Evolutionary conservation across 2,113 vertebrate genomes (phyloP).

Genomic region (Mobula birostris): DNA sequence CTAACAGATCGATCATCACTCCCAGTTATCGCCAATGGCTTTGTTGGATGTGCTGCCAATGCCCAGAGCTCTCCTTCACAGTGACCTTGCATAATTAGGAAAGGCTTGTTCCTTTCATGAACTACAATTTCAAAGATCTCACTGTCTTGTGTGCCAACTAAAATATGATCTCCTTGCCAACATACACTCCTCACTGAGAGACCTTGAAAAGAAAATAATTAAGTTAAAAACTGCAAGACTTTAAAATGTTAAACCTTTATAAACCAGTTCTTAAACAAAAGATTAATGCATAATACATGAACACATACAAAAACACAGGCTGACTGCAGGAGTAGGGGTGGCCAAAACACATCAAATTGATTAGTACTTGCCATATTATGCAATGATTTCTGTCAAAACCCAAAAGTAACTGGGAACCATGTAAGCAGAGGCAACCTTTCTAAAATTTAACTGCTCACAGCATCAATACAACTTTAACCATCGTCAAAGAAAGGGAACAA

Average conservation of each 20-base stretch:
- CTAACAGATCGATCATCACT: slow-evolving; percentile 96
- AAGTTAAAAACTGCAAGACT: neutral
- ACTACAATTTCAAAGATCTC: slow-evolving; percentile 98
- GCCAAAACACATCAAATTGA: too few relatives aligned
- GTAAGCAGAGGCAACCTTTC: neutral
- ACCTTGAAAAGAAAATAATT: slow-evolving; percentile 57
- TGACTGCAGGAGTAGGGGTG: neutral
- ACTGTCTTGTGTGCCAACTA: slow-evolving; percentile 94
- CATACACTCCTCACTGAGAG: slow-evolving; percentile 95
- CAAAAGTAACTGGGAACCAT: neutral
- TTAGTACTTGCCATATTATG: too few relatives aligned
- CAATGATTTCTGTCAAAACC: too few relatives aligned
- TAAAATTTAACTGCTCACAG: neutral
- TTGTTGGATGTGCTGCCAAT: slow-evolving; percentile 90
- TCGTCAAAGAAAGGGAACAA: neutral
- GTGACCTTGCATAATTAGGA: slow-evolving; percentile 98
- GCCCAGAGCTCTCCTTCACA: slow-evolving; percentile 98
- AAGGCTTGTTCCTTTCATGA: slow-evolving; percentile 93
- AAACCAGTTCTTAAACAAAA: neutral
- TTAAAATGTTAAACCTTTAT: neutral
- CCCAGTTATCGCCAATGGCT: slow-evolving; percentile 92
- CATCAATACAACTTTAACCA: neutral
- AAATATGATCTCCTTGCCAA: slow-evolving; percentile 93
- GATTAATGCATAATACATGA: neutral
- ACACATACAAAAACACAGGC: neutral